Evolutionary conservation across 2,888 invertebrate species (phyloP).

Genomic region (Heliconius hortense): DNA sequence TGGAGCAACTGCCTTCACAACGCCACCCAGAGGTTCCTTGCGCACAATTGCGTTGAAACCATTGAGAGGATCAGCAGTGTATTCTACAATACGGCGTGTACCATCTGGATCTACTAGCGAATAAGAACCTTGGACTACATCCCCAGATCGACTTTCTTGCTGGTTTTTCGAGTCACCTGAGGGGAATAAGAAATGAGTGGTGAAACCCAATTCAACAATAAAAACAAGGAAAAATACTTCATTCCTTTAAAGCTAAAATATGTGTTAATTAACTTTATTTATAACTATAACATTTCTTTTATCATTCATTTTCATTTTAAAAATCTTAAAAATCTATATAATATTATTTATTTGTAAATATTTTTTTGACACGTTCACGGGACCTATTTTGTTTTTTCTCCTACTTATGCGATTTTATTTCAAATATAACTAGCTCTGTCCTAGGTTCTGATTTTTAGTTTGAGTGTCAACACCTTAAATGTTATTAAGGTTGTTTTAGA

Average conservation of each 20-base stretch:
- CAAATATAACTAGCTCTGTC: neutral
- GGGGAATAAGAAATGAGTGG: too few relatives aligned
- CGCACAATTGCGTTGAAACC: slow-evolving; percentile 86
- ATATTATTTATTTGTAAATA: too few relatives aligned
- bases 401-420: too few relatives aligned
- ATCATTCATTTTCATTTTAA: too few relatives aligned
- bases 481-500: neutral
- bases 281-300: too few relatives aligned
- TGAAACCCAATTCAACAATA: too few relatives aligned
- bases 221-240: neutral
- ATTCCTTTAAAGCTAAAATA: too few relatives aligned
- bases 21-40: slow-evolving; percentile 79
- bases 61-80: slow-evolving; percentile 85
- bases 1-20: slow-evolving; percentile 71
- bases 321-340: too few relatives aligned
- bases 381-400: too few relatives aligned
- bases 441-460: neutral
- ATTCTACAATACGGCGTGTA: slow-evolving; percentile 83
- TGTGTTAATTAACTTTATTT: too few relatives aligned
- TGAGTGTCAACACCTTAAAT: neutral
- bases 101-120: slow-evolving; percentile 85
- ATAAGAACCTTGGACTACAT: slow-evolving; percentile 85
- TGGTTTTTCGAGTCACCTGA: slow-evolving; percentile 76
- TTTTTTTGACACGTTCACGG: too few relatives aligned
- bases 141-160: slow-evolving; percentile 81